phyloP scores from a whole-genome alignment of 2,113 vertebrate genomes.

The Enhydra lutris region DNA sequence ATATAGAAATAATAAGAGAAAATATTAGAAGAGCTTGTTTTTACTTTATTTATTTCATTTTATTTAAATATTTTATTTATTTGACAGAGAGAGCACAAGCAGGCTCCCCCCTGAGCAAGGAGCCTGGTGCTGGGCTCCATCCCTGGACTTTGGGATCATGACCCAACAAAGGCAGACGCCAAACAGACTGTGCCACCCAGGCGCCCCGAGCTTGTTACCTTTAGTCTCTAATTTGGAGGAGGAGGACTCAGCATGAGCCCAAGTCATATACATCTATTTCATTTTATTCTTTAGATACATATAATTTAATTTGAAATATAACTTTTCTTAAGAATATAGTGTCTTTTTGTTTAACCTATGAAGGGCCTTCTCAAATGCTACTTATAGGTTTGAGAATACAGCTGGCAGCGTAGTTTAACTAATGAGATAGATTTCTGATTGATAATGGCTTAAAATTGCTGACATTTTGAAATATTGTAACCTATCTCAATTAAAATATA shows the following conservation, averaged over 20 bases:
- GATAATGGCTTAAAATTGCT: neutral
- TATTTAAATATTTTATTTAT: too few relatives aligned
- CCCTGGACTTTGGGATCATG: too few relatives aligned
- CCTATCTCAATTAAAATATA: neutral
- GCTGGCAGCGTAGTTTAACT: neutral
- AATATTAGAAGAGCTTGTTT: neutral
- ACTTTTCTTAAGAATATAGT: neutral
- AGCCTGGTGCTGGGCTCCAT: too few relatives aligned
- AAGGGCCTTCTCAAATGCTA: neutral
- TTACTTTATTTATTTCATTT: neutral
- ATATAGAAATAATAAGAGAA: neutral
- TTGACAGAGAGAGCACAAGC: too few relatives aligned
- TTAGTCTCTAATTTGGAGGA: neutral
- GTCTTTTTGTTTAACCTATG: neutral
- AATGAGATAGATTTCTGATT: slow-evolving; percentile 16
- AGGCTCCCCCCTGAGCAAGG: too few relatives aligned
- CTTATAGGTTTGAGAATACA: neutral
- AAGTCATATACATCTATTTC: neutral
- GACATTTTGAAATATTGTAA: neutral
- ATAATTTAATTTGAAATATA: neutral
- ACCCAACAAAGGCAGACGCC: too few relatives aligned
- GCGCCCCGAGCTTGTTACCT: neutral
- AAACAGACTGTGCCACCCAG: too few relatives aligned
- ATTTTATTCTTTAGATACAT: neutral
- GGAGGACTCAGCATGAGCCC: neutral